Evolutionary conservation across 1,140 invertebrate species (phyloP), one percentile per base, ranked within the genome.

Genomic region (Lutraria rhynchaena): DNA sequence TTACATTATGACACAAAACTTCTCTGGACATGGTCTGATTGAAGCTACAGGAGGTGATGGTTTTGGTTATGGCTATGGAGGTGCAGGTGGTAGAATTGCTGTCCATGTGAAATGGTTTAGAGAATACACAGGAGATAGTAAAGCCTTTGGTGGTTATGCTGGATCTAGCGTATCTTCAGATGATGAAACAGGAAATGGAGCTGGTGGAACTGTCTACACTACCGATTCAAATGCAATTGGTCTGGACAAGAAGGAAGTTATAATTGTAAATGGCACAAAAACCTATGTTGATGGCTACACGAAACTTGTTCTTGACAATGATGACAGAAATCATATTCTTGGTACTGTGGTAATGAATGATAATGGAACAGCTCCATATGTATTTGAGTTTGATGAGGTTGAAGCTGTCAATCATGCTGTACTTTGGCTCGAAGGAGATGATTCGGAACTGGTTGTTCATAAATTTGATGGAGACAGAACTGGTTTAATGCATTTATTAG

Each of bases 391-490:
- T 76, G 85, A 86, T 74, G 83, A 88, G 60, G 49, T 89, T n/a
- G 85, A 86, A 31, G 85, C 84, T 0, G 69, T 82, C 22, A 86
- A 87, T 35, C 86, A 87, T 84, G 87, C 80, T 33, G 85, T 88
- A 33, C 71, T 89, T 13, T 75, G 86, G 67, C 83, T 89, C 65
- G 61, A 83, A 51, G 88, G 88, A 24, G 35, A 37, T n/a, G 73
- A 75, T 37, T 83, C 83, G 15, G 83, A 85, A 35, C 70, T 89
- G 4, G 78, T 86, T n/a, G 88, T 87, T 11, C 87, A 89, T 71
- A 88, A 84, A 61, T 89, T 89, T 84, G 41, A 82, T 61, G 88
- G 88, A 17, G 88, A 89, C 65, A 84, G 84, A 73, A 89, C 88
- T 17, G 88, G 88, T 1, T 46, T 86, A 35, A 83, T 89, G 83